These are phyloP conservation scores for Drosophila subpulchrella DNA, from an alignment of 1,140 invertebrate genomes.

Conservation along the genomic window DNA sequence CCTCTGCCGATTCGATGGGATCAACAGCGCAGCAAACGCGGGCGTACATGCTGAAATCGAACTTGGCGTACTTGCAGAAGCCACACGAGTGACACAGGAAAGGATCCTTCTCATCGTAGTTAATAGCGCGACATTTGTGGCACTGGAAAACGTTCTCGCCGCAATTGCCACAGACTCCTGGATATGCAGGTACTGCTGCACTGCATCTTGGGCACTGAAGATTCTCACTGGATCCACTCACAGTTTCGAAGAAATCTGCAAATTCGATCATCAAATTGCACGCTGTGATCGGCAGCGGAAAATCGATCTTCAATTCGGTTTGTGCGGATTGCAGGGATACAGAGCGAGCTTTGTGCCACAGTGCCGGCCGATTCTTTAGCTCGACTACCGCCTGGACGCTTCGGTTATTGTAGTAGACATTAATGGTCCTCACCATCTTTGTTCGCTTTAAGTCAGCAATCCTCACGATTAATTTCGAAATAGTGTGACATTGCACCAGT, in stretches of 20 bases:
- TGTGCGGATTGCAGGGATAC: conserved; percentile 95
- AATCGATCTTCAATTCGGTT: conserved; percentile 97
- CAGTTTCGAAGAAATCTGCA: conserved; percentile 97
- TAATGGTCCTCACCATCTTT: conserved; percentile 98
- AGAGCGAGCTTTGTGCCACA: conserved; percentile 98
- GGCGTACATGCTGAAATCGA: conserved; percentile 96
- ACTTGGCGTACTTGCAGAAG: conserved; percentile 99
- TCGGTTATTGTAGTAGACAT: conserved; percentile 98
- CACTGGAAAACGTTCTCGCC: conserved; percentile 99
- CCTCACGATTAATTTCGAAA: conserved; percentile 96
- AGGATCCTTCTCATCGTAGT: conserved; percentile 99
- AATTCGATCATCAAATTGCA: conserved; percentile 99
- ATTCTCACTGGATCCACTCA: conserved; percentile 93
- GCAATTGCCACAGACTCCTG: conserved; percentile 98
- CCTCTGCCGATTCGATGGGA: conserved; percentile 98
- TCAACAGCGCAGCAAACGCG: conserved; percentile 97
- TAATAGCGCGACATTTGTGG: conserved; percentile 98
- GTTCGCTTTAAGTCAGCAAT: conserved; percentile 97
- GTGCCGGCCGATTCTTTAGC: conserved; percentile 93
- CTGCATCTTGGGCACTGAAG: conserved; percentile 98
- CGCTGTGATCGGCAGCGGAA: conserved; percentile 97
- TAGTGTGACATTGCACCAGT: conserved; percentile 96
- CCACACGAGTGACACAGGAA: conserved; percentile 99
- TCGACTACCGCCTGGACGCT: conserved; percentile 98
- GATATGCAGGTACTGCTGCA: conserved; percentile 97